Evolutionary conservation across 2,113 vertebrate genomes (phyloP), one percentile per base, ranked within the genome.

Genomic region (Amblyornis subalaris): DNA sequence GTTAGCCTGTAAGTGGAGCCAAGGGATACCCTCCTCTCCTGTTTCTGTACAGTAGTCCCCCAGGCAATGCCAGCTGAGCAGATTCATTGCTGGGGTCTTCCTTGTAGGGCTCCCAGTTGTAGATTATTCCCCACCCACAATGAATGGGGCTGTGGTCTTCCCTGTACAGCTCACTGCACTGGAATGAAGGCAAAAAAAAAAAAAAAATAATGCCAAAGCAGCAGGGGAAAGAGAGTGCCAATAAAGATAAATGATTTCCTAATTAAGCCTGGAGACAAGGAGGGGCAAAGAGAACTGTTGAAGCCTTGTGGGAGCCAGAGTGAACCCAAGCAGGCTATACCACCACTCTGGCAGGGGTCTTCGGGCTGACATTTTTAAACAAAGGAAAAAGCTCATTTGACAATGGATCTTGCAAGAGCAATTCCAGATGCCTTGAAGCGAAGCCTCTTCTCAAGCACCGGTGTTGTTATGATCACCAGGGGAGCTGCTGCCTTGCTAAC

Each of bases 201-300:
- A 38, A 82, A 42, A 70, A 14, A 67, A 86, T 69, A 93, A 93
- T 75, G 86, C 94, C 94, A 94, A 92, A 96, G 84, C 96, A 96
- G 96, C 96, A 89, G 96, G 96, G 73, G 94, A 89, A 94, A 78
- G 70, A 96, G 95, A 90, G 86, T 95, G 93, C 96, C 95, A 96
- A 95, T 96, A 96, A 87, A 93, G 96, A 96, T 94, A 96, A 96
- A 96, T 94, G 83, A 96, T 96, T 96, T 96, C 95, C 86, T 96
- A 96, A 96, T 95, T 95, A 90, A 92, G 95, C 95, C 95, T 96
- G 96, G 95, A 96, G 95, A 96, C 96, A 94, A 96, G 96, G 96
- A 96, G 94, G 90, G 94, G 96, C 92, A 93, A 65, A 94, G 69
- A 95, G 94, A 89, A 70, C 90, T 90, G 94, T 22, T 80, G 75